Percentiles rank a stretch among this genome's conserved stretches.
These are phyloP conservation scores for cat (Felis catus) DNA, from an alignment of 2,113 vertebrate species.

Conservation along the genomic window F.catus_Fca126_mat1.0 CM031412.1:146814501-146815000, in stretches of 20 bases:
- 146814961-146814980: too few relatives aligned
- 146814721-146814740: background rate
- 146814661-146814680: background rate
- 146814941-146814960: too few relatives aligned
- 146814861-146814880: too few relatives aligned
- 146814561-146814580: background rate
- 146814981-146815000: too few relatives aligned
- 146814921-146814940: too few relatives aligned
- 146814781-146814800: constrained; percentile 23
- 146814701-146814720: background rate
- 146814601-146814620: background rate
- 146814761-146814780: background rate
- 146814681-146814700: background rate
- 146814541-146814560: too few relatives aligned
- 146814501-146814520: constrained; percentile 64
- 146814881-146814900: too few relatives aligned
- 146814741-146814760: constrained; percentile 14
- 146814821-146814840: background rate
- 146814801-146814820: background rate
- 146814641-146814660: background rate
- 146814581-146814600: background rate
- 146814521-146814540: background rate
- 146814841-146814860: background rate
- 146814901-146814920: too few relatives aligned
- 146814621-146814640: background rate